Evolutionary conservation across 1,140 invertebrate species (phyloP).

Genomic region (Meloidogyne chitwoodi): DNA sequence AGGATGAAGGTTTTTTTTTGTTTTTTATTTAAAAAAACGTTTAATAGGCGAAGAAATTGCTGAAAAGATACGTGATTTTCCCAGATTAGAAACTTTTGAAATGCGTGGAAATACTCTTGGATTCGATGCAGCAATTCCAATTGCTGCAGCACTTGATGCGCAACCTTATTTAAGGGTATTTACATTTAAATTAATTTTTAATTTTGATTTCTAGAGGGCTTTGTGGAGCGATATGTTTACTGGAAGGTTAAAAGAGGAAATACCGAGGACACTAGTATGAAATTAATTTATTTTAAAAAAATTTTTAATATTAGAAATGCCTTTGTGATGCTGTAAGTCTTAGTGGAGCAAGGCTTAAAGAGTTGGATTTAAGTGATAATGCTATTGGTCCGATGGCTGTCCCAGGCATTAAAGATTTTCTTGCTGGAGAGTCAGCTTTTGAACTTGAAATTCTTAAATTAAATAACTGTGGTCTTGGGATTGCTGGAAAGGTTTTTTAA

Average conservation of each 20-base stretch:
- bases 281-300: neutral
- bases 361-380: conserved; percentile 93
- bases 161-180: conserved; percentile 32
- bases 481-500: conserved; percentile 71
- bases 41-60: conserved; percentile 35
- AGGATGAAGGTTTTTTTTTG: conserved; percentile 21
- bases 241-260: conserved; percentile 85
- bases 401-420: conserved; percentile 76
- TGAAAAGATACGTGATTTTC: conserved; percentile 21
- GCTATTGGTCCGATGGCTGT: conserved; percentile 94
- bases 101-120: conserved; percentile 52
- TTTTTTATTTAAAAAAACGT: neutral
- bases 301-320: conserved; percentile 65
- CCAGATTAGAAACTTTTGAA: conserved; percentile 30
- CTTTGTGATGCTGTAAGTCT: conserved; percentile 76
- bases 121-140: conserved; percentile 38
- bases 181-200: neutral
- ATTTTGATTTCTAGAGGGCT: conserved; percentile 25
- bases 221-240: conserved; percentile 93
- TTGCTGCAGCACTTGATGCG: conserved; percentile 43
- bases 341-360: conserved; percentile 74
- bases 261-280: conserved; percentile 78
- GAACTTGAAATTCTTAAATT: conserved; percentile 74
- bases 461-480: conserved; percentile 91
- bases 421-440: conserved; percentile 78